Evolutionary conservation across 2,797 vertebrate species (phyloP).

Genomic region (Paguma larvata): DNA sequence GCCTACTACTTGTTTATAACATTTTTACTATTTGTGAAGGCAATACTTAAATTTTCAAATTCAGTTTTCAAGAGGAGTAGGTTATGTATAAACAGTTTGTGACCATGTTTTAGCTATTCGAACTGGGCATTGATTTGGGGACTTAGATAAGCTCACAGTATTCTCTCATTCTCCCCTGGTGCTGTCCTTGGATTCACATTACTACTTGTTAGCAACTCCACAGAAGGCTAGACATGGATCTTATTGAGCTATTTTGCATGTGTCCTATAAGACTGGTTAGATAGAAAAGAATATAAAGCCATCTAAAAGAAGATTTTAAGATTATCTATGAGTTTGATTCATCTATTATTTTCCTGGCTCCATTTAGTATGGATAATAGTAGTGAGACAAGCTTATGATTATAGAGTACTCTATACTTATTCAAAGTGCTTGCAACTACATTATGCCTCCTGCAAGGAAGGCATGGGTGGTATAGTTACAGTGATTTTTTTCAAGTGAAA

Average conservation of each 20-base stretch:
- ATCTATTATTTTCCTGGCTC: slow-evolving; percentile 65
- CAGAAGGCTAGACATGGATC: background rate
- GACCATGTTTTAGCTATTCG: background rate
- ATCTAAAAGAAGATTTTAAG: slow-evolving; percentile 62
- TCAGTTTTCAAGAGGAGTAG: background rate
- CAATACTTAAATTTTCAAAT: background rate
- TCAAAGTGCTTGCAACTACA: slow-evolving; percentile 46
- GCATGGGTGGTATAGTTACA: background rate
- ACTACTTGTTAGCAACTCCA: background rate
- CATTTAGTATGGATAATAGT: slow-evolving; percentile 53
- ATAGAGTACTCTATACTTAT: slow-evolving; percentile 42
- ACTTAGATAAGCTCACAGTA: background rate
- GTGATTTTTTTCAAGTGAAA: slow-evolving; percentile 50
- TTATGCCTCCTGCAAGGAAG: slow-evolving; percentile 44
- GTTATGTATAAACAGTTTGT: background rate
- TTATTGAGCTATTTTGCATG: slow-evolving; percentile 20
- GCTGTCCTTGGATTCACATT: background rate
- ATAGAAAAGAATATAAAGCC: slow-evolving; percentile 53
- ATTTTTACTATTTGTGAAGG: background rate
- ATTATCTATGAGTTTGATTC: slow-evolving; percentile 65
- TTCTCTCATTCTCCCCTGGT: background rate
- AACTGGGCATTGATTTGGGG: background rate
- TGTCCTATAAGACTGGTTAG: background rate
- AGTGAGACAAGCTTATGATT: slow-evolving; percentile 53
- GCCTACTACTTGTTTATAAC: background rate